Base-by-base conservation (phyloP, 2,888 invertebrate genomes). In the Ornithoptera alexandrae region DNA sequence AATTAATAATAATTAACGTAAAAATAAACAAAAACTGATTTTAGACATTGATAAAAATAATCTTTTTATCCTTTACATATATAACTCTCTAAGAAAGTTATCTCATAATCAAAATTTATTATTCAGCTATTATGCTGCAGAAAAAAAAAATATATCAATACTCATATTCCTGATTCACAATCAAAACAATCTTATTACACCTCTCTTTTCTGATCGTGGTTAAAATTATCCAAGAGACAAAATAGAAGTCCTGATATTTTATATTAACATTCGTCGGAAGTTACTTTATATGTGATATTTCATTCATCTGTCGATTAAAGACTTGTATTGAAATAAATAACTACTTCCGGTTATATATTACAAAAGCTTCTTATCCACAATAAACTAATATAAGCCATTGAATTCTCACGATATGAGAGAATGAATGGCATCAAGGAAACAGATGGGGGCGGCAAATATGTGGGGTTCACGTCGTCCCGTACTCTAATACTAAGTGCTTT, bases 361-460 rank as follows among this genome's bases (percentile, higher is more conserved):
- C 59, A 36, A 30, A 63, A 64, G 39, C 20, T 39, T 59, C 64
- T 36, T 61, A 53, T 71, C 71, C 69, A 70, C 59, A 65, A 68
- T 69, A 67, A 69, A 58, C 63, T n/a, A 66, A 74, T 74, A 75
- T 46, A 67, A 61, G 87, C 89, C 85, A 81, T 71, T 77, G 68
- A 77, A 83, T 78, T 83, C 85, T 81, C 63, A 70, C 67, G 39
- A 67, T 75, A 79, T 81, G 77, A 70, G 80, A 82, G 78, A 58
- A 72, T 82, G 80, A 86, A 85, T 85, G 81, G 81, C 77, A 78
- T 76, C 77, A 75, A 78, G 81, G 80, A 82, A 82, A 80, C 81
- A 86, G 81, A 88, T 88, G 90, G 85, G 89, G 88, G 89, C 85
- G 85, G 76, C 71, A 75, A 77, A 77, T 76, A 76, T 79, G 80